Base-by-base conservation (phyloP, 2,797 vertebrate genomes). In the Craterocephalus amniculus region DNA sequence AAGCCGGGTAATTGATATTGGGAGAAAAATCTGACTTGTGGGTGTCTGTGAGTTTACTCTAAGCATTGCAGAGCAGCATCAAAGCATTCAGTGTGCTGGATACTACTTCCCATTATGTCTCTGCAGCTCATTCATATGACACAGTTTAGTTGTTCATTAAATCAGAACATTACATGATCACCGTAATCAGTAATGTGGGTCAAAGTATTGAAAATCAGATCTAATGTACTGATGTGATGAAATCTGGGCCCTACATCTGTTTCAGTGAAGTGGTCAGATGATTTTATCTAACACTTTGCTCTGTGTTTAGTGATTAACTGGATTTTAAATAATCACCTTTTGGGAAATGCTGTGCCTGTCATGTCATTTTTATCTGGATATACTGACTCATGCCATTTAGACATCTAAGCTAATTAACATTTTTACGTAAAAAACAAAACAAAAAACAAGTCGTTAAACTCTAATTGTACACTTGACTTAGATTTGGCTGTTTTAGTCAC, bases 1-100 rank as follows among this genome's bases (percentile, higher is more conserved):
- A 72, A 64, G 32, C 61, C 63, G 66, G 43, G 57, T 72, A 78
- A 80, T 57, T 86, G 75, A 87, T 77, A 55, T 48, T 8, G 10
- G 49, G 22, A 63, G 64, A 16, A 34, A 63, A 31, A 70, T 56
- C 20, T 34, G 58, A 72, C 66, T 62, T 56, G 45, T 64, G 51
- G 14, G 45, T 52, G 9, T 71, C 27, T 69, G 43, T 54, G 29
- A 56, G 7, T 74, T 61, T 45, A 14, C 26, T 22, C 14, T 16
- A 62, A 67, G 45, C 24, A 27, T 64, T 38, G 66, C 31, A 58
- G 67, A 73, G 59, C 55, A 59, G 49, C 34, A 68, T 36, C 13
- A 34, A 31, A 70, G 60, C 38, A 63, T 67, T 59, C 36, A 58
- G 40, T 61, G 64, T 60, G 0, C 51, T 57, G 43, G 24, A 56